Conservation (phyloP, 2,113 vertebrate genomes). For the Pangasianodon gigas region DNA sequence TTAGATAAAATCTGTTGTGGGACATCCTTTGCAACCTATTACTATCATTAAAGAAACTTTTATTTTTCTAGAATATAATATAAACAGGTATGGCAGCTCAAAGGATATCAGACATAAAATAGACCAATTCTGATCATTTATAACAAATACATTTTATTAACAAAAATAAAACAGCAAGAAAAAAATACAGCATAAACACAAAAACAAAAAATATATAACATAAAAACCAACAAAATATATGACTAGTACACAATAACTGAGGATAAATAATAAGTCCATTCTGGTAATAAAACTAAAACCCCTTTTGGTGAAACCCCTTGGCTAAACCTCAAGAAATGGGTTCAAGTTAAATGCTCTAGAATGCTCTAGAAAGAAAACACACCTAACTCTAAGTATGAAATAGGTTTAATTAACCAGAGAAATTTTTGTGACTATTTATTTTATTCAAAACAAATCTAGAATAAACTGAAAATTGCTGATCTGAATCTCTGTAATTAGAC, state of each 20-base stretch:
- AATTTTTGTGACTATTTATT: background rate
- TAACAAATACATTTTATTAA: background rate
- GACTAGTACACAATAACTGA: background rate
- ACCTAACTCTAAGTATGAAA: background rate
- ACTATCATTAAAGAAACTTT: background rate
- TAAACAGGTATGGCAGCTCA: background rate
- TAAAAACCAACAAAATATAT: background rate
- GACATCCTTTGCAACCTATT: background rate
- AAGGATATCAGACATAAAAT: background rate
- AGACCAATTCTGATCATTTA: background rate
- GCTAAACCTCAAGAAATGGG: background rate
- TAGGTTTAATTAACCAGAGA: background rate
- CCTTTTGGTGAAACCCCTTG: too few relatives aligned
- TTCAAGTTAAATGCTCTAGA: background rate
- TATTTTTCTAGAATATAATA: background rate
- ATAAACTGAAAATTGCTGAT: background rate
- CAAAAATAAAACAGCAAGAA: background rate
- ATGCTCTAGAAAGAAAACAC: background rate
- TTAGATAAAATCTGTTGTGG: background rate
- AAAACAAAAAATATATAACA: background rate
- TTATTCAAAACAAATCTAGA: background rate
- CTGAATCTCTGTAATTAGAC: background rate
- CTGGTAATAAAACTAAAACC: background rate
- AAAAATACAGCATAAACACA: background rate
- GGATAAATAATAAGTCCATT: background rate